Evolutionary conservation across 2,113 vertebrate species (phyloP), one percentile per base, ranked within the genome.

Genomic region (Thomomys bottae): DNA sequence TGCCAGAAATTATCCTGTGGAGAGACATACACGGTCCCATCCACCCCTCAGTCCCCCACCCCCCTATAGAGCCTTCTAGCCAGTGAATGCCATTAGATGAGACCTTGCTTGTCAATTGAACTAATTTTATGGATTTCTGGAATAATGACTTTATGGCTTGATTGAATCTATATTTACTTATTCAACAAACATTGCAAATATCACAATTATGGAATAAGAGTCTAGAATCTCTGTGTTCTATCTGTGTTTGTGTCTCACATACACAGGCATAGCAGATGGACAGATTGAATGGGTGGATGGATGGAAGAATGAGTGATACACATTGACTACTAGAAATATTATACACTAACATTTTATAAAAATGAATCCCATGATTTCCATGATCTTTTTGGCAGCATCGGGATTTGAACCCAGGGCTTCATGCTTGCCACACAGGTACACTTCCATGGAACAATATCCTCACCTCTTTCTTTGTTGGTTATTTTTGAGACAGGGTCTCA

Each of bases 1-100:
- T 45, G 45, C 11, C 45, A 45, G 11, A 8, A 6, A 45, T 45
- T 11, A 23, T 1, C 0, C n/a, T 10, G 3, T 30, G 57, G 18
- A 14, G 23, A 24, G 75, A 24, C 34, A 11, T 15, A 23, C 15
- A 24, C 10, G 26, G 49, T 34, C 49, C 32, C 21, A 2, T 20
- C 15, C 10, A 1, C 0, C 49, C 45, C 45, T 45, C 45, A 11
- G 6, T 11, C 11, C 45, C 45, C 45, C 45, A 11, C 45, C 45
- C n/a, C n/a, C n/a, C n/a, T n/a, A n/a, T n/a, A n/a, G n/a, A n/a
- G n/a, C n/a, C n/a, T n/a, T n/a, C n/a, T n/a, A n/a, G n/a, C n/a
- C 45, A 45, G 45, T 45, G 45, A 11, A 11, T 11, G 45, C 21
- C 4, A 45, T 59, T 24, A 18, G n/a, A 14, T 24, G 2, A 32